Evolutionary conservation across 1,140 invertebrate genomes (phyloP).

Genomic region (Drosophila pruinosa): DNA sequence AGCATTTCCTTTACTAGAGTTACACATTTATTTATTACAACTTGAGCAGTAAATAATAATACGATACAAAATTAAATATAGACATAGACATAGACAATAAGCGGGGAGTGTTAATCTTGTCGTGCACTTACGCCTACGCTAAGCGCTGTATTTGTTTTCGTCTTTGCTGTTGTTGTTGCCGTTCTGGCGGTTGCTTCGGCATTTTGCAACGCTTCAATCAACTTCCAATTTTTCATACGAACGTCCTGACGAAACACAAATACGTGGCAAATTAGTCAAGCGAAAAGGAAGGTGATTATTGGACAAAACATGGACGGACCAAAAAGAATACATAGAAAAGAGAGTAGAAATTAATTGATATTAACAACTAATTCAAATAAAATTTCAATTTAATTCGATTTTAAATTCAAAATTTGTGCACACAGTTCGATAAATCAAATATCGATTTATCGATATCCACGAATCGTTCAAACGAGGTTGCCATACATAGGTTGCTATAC

Average conservation of each 20-base stretch:
- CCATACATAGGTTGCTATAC: background rate
- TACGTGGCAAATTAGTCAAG: constrained; percentile 63
- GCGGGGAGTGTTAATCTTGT: background rate
- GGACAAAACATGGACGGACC: background rate
- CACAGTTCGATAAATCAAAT: background rate
- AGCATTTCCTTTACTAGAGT: too few species aligned
- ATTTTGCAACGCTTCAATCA: constrained; percentile 92
- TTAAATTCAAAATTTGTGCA: background rate
- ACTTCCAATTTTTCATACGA: constrained; percentile 93
- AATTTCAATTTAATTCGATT: background rate
- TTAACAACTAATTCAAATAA: too few species aligned
- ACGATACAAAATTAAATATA: constrained; percentile 1
- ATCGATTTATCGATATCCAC: background rate
- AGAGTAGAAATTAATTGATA: background rate
- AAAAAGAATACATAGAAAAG: background rate
- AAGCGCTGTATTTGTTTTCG: constrained; percentile 76
- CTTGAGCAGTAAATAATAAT: background rate
- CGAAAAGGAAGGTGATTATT: background rate
- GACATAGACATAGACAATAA: background rate
- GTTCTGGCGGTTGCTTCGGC: constrained; percentile 86
- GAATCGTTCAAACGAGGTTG: background rate
- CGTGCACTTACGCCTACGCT: constrained; percentile 84
- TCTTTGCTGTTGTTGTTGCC: constrained; percentile 76
- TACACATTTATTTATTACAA: background rate
- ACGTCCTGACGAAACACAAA: constrained; percentile 86